phyloP scores from a whole-genome alignment of 2,888 invertebrate genomes.

The Alviniconcha strummeri region DNA sequence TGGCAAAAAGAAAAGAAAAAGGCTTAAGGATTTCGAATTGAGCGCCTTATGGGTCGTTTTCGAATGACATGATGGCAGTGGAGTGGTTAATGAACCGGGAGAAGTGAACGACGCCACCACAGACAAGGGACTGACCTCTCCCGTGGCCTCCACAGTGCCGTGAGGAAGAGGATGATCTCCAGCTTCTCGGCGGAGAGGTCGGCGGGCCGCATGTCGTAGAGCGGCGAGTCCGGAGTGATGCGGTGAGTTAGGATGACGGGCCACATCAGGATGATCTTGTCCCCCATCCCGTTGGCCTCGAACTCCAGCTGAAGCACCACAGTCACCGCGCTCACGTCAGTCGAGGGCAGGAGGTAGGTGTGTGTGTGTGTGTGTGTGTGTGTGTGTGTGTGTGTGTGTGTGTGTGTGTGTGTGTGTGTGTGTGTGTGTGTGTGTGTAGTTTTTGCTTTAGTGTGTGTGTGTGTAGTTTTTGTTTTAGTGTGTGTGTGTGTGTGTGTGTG shows the following conservation, averaged over 20 bases:
- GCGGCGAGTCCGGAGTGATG: slow-evolving; percentile 90
- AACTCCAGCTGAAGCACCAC: slow-evolving; percentile 78
- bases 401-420: neutral
- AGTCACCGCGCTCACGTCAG: neutral
- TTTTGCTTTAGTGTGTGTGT: too few relatives aligned
- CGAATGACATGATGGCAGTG: too few relatives aligned
- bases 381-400: neutral
- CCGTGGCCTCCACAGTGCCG: slow-evolving; percentile 90
- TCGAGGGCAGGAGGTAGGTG: neutral
- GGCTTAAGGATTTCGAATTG: too few relatives aligned
- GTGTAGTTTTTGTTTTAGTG: neutral
- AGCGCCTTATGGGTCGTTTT: too few relatives aligned
- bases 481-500: neutral
- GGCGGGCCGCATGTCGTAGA: slow-evolving; percentile 88
- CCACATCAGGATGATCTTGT: slow-evolving; percentile 97
- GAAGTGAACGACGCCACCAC: too few relatives aligned
- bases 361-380: neutral
- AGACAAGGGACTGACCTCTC: slow-evolving; percentile 68
- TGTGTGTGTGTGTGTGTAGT: neutral
- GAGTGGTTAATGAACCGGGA: too few relatives aligned
- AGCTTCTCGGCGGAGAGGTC: slow-evolving; percentile 18
- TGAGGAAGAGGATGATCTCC: slow-evolving; percentile 89
- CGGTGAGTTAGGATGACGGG: slow-evolving; percentile 96
- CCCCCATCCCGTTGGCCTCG: slow-evolving; percentile 92
- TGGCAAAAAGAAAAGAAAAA: too few relatives aligned